phyloP scores from a whole-genome alignment of 2,113 vertebrate species.

The Hypocryptadius cinnamomeus region DNA sequence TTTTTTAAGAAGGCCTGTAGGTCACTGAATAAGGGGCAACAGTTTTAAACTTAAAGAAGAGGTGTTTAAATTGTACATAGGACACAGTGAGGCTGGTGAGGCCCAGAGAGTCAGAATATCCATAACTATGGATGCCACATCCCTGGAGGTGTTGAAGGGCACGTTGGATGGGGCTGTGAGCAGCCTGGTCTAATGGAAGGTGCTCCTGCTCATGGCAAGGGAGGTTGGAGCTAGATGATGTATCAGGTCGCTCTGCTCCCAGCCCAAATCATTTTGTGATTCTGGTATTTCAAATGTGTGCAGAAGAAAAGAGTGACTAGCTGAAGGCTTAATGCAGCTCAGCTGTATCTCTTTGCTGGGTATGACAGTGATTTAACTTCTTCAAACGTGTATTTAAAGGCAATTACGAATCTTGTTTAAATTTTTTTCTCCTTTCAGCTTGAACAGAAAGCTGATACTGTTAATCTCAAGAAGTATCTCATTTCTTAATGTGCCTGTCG shows the following conservation, averaged over 20 bases:
- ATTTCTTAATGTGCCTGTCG: neutral
- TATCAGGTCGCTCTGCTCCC: neutral
- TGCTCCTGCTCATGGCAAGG: neutral
- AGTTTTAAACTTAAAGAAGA: neutral
- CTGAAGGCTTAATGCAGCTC: neutral
- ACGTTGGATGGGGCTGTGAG: neutral
- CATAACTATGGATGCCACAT: neutral
- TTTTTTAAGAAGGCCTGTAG: neutral
- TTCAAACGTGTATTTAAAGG: neutral
- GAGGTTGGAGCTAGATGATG: neutral
- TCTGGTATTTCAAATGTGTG: neutral
- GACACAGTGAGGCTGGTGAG: rapidly evolving
- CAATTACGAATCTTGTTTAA: neutral
- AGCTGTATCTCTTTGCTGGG: neutral
- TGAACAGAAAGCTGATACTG: neutral
- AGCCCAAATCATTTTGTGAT: neutral
- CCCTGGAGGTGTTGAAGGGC: neutral
- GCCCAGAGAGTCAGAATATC: neutral
- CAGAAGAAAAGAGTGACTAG: neutral
- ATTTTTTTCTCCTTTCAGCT: neutral
- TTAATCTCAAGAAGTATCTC: neutral
- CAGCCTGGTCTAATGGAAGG: neutral
- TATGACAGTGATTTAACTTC: neutral
- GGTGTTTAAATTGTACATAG: neutral
- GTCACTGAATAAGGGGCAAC: neutral